These are phyloP conservation scores for Lottia gigantea DNA, from an alignment of 2,888 invertebrate species.

Conservation along the genomic window DNA sequence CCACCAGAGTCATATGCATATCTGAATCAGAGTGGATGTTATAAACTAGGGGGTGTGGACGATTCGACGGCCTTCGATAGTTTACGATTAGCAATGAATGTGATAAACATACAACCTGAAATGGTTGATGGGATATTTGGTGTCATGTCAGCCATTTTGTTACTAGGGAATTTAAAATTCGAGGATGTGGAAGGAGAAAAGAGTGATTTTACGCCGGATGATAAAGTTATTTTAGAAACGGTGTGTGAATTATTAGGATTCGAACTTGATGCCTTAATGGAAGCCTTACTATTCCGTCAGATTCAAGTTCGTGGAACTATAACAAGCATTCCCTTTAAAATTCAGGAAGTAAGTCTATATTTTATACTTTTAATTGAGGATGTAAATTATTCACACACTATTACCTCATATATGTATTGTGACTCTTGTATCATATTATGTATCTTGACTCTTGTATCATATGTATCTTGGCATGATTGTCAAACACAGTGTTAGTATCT, in stretches of 20 bases:
- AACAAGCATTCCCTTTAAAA: slow-evolving; percentile 59
- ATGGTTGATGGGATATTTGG: slow-evolving; percentile 59
- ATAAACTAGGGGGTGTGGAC: slow-evolving; percentile 51
- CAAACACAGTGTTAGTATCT: too few species aligned
- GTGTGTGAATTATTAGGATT: slow-evolving; percentile 56
- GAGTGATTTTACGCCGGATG: slow-evolving; percentile 49
- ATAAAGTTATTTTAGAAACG: slow-evolving; percentile 44
- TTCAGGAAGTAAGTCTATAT: slow-evolving; percentile 54
- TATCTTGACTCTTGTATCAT: background rate
- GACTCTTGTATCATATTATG: too few species aligned
- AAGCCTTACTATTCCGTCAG: slow-evolving; percentile 52
- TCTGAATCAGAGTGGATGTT: slow-evolving; percentile 60
- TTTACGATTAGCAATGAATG: slow-evolving; percentile 58
- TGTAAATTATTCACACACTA: too few species aligned
- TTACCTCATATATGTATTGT: too few species aligned
- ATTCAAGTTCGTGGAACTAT: slow-evolving; percentile 60
- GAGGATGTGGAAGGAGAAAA: slow-evolving; percentile 60
- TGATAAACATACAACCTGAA: slow-evolving; percentile 50
- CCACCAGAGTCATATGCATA: slow-evolving; percentile 51
- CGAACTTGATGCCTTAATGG: slow-evolving; percentile 45
- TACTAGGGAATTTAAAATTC: slow-evolving; percentile 58
- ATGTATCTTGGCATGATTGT: too few species aligned
- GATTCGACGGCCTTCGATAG: slow-evolving; percentile 57
- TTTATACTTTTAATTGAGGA: too few species aligned
- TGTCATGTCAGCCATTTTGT: slow-evolving; percentile 55